Percentiles rank a stretch among this genome's conserved stretches.
phyloP scores from a whole-genome alignment of 2,113 vertebrate species.

The Globicephala melas region DNA sequence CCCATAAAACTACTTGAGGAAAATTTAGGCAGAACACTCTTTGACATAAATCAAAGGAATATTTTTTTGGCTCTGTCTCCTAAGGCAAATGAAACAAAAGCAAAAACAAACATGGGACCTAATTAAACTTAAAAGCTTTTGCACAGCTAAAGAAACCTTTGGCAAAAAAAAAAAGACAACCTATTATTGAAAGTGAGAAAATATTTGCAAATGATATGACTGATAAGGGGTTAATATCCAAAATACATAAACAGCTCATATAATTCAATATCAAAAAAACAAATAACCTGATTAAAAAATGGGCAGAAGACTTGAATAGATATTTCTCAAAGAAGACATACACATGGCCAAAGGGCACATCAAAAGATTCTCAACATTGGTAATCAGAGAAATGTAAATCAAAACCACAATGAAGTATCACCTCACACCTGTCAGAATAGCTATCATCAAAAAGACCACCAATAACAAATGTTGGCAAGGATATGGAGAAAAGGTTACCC shows the following conservation, averaged over 20 bases:
- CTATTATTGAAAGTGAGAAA: background rate
- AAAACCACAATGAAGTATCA: background rate
- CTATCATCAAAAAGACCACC: background rate
- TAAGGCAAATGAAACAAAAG: too few relatives aligned
- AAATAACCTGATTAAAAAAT: background rate
- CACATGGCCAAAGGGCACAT: background rate
- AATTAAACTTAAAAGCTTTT: background rate
- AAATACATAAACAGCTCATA: background rate
- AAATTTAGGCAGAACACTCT: too few relatives aligned
- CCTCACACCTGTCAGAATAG: background rate
- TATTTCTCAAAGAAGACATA: background rate
- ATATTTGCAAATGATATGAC: background rate
- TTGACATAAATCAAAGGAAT: too few relatives aligned
- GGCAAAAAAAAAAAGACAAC: background rate
- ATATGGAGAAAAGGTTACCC: background rate
- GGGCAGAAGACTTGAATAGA: background rate
- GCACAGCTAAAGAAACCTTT: background rate
- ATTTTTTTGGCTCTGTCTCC: too few relatives aligned
- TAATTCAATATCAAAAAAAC: background rate
- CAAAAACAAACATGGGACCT: too few relatives aligned
- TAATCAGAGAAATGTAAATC: background rate
- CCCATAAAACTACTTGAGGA: too few relatives aligned
- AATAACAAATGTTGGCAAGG: background rate
- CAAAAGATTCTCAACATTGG: background rate
- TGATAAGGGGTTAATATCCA: background rate